Evolutionary conservation across 2,113 vertebrate species (phyloP).

Genomic region (Capricornis sumatraensis): DNA sequence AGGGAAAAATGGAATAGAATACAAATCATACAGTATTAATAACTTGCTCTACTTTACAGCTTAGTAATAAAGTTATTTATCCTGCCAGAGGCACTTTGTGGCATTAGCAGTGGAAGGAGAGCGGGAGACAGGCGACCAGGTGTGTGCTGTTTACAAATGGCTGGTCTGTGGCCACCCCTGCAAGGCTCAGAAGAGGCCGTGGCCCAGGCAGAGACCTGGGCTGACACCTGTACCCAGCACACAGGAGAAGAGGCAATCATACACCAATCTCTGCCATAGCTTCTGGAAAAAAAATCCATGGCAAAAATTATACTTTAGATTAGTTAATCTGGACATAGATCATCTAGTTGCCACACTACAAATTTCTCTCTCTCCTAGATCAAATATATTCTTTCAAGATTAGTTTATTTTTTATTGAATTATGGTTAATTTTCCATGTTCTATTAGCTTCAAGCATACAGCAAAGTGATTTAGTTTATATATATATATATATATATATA

Average conservation of each 20-base stretch:
- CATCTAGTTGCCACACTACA: not conserved
- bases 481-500: not conserved
- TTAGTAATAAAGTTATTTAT: conserved; percentile 63
- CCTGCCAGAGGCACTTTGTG: conserved; percentile 42
- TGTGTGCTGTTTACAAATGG: not conserved
- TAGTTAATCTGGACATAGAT: not conserved
- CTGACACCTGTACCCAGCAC: not conserved
- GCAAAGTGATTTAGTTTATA: not conserved
- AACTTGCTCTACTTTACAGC: conserved; percentile 51
- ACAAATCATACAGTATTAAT: conserved; percentile 69
- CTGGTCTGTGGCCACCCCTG: not conserved
- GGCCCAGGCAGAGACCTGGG: not conserved
- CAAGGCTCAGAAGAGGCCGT: not conserved
- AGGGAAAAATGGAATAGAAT: conserved; percentile 37
- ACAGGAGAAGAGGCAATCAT: not conserved
- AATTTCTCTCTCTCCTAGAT: not conserved
- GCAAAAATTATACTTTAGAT: not conserved
- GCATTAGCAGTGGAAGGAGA: conserved; percentile 34
- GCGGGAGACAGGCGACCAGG: not conserved
- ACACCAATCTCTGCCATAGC: not conserved
- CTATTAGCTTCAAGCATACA: not conserved
- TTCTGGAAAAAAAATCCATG: conserved; percentile 20
- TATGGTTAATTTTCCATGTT: not conserved
- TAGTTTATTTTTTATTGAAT: not conserved
- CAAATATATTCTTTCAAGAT: not conserved